Evolutionary conservation across 2,888 invertebrate species (phyloP).

Genomic region (Dascillus cervinus): DNA sequence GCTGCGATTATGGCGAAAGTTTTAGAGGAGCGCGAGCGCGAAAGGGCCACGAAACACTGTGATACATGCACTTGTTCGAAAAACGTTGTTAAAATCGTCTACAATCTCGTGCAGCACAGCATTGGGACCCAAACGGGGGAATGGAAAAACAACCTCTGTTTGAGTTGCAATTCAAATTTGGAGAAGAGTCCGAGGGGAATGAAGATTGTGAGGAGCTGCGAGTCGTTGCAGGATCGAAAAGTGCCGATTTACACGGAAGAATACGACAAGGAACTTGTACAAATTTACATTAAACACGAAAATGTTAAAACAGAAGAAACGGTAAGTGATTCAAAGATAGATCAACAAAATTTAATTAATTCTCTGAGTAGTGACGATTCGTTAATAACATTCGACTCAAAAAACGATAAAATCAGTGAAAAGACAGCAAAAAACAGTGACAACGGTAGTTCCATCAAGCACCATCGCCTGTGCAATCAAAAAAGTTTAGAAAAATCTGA

Average conservation of each 20-base stretch:
- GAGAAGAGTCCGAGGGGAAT: constrained; percentile 17
- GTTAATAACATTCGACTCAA: background rate
- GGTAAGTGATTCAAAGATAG: background rate
- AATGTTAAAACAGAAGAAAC: background rate
- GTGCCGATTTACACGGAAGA: constrained; percentile 24
- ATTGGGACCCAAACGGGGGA: constrained; percentile 60
- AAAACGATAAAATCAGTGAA: background rate
- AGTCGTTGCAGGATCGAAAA: constrained; percentile 19
- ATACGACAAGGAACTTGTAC: constrained; percentile 1
- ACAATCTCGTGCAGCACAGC: constrained; percentile 51
- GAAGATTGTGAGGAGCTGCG: constrained; percentile 26
- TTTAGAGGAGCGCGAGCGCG: constrained; percentile 78
- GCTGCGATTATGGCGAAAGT: constrained; percentile 89
- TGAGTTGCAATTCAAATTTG: constrained; percentile 50
- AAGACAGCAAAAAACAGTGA: background rate
- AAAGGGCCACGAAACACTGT: constrained; percentile 71
- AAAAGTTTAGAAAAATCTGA: constrained; percentile 21
- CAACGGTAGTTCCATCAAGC: constrained; percentile 23
- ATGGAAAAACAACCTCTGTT: constrained; percentile 48
- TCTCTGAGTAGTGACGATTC: background rate
- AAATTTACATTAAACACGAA: background rate
- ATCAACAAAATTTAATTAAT: background rate
- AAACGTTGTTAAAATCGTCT: constrained; percentile 44
- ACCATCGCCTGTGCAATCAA: constrained; percentile 21
- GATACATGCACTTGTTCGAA: constrained; percentile 69